Conservation (phyloP, 1,140 invertebrate species). For the Drosophila miranda region DNA sequence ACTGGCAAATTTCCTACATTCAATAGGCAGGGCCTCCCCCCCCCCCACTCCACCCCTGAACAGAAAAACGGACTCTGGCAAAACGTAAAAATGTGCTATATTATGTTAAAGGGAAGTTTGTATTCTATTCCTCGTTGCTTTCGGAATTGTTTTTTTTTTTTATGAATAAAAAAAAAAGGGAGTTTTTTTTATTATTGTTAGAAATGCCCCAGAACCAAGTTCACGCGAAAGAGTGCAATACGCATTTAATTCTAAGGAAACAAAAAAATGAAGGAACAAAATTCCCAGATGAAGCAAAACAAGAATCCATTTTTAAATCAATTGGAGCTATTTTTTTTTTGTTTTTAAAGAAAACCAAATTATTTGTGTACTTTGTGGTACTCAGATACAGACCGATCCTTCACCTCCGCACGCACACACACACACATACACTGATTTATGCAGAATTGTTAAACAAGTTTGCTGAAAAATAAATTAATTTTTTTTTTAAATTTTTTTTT, state of each 20-base stretch:
- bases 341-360: not conserved
- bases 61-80: not conserved
- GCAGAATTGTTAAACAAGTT: conserved; percentile 63
- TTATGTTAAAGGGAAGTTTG: not conserved
- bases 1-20: not conserved
- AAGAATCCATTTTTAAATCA: not conserved
- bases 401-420: not conserved
- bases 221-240: conserved; percentile 69
- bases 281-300: conserved; percentile 12
- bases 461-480: conserved; percentile 25
- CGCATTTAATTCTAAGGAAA: conserved; percentile 46
- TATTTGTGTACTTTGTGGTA: not conserved
- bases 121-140: too few species aligned
- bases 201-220: conserved; percentile 62
- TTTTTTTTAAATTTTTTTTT: conserved; percentile 9
- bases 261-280: conserved; percentile 1
- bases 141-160: conserved; percentile 1
- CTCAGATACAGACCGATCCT: not conserved
- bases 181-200: conserved; percentile 27
- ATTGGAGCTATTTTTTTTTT: conserved; percentile 7
- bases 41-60: not conserved
- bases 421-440: conserved; percentile 11
- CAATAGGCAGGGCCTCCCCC: too few species aligned
- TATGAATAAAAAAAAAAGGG: not conserved
- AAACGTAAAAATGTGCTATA: too few species aligned